Conservation (phyloP, 2,888 invertebrate genomes). For the Loripinus fragilis region DNA sequence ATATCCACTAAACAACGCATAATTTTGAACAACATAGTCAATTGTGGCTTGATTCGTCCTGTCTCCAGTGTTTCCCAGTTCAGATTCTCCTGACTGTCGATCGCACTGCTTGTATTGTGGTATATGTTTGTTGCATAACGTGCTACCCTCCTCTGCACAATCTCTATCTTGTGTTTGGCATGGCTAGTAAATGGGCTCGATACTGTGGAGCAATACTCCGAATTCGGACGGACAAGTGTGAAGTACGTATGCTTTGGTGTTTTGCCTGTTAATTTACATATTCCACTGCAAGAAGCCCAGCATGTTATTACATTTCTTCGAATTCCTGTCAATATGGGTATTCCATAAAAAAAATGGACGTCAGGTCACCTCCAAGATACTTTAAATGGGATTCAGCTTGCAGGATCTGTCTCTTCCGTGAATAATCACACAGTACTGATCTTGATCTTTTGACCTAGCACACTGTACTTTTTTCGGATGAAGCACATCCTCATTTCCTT, state of each 20-base stretch:
- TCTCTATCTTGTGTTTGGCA: slow-evolving; percentile 9
- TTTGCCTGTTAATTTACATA: not conserved
- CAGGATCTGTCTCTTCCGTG: slow-evolving; percentile 2
- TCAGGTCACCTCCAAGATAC: not conserved
- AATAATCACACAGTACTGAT: not conserved
- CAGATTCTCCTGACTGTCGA: not conserved
- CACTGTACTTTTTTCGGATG: not conserved
- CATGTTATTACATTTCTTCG: slow-evolving; percentile 2
- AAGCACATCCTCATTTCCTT: not conserved
- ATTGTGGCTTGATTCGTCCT: not conserved
- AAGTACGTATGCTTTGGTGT: not conserved
- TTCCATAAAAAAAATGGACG: not conserved
- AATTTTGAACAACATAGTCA: slow-evolving; percentile 8
- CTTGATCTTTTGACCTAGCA: not conserved
- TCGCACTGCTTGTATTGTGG: not conserved
- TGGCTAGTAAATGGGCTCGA: not conserved
- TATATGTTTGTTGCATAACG: slow-evolving; percentile 3
- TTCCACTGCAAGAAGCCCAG: not conserved
- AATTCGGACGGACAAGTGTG: not conserved
- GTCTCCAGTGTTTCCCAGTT: slow-evolving; percentile 2
- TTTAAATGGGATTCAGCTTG: not conserved
- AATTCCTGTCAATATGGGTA: not conserved
- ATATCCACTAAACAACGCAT: not conserved
- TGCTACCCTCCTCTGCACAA: not conserved
- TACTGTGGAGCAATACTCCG: too few species aligned